These are phyloP conservation scores for Bicyclus anynana DNA, from an alignment of 1,140 invertebrate species.

Conservation along the genomic window DNA sequence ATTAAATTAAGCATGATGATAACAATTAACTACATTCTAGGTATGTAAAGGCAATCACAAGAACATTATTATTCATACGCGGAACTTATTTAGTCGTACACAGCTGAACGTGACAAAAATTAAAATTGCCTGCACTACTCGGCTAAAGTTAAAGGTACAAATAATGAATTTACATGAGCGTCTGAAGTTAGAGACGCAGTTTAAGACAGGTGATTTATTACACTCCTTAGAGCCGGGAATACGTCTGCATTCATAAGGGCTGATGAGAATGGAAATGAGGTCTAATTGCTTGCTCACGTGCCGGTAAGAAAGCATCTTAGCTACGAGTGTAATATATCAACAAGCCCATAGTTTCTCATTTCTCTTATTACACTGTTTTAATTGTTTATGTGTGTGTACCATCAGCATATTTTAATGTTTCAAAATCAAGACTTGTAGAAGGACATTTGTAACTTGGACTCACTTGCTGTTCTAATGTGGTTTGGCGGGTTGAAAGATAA, in stretches of 20 bases:
- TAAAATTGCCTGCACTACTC: background rate
- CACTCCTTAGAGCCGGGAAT: background rate
- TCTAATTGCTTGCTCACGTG: background rate
- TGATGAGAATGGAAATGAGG: constrained; percentile 5
- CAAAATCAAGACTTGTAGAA: no score
- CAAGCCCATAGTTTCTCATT: no score
- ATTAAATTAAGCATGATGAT: no score
- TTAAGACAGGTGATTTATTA: constrained; percentile 4
- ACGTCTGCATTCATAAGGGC: constrained; percentile 1
- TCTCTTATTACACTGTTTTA: no score
- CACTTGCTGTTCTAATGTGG: no score
- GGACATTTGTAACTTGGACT: no score
- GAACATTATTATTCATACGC: background rate
- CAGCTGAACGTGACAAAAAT: background rate
- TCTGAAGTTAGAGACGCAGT: constrained; percentile 1
- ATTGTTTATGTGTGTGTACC: no score
- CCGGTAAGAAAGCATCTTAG: background rate
- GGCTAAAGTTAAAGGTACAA: constrained; percentile 2
- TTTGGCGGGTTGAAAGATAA: no score
- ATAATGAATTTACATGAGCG: constrained; percentile 7
- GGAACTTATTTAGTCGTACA: background rate
- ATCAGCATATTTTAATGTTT: no score
- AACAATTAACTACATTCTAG: no score
- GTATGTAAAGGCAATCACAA: no score
- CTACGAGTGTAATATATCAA: background rate